Percentiles rank a stretch among this genome's conserved stretches.
Evolutionary conservation across 92 coral and sea anemone species (phyloP).

Genomic region (Blastomussa wellsi): DNA sequence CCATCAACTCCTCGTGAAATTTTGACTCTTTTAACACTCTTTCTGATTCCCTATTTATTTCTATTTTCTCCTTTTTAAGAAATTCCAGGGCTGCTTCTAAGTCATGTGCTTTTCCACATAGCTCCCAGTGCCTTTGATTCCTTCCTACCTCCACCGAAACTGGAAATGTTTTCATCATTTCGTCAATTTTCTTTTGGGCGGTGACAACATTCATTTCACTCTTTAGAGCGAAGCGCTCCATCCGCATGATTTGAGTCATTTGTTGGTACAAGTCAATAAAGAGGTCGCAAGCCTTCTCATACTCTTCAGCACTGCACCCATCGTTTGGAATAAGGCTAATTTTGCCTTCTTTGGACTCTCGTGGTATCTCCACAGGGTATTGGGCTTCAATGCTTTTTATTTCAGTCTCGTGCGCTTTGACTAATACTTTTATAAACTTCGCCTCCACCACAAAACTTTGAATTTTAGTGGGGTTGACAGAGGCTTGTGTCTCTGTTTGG

Average conservation of each 20-base stretch:
- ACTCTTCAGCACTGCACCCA: slow-evolving; percentile 4
- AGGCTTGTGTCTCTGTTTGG: neutral
- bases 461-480: neutral
- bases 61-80: slow-evolving; percentile 26
- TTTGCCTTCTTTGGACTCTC: neutral
- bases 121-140: slow-evolving; percentile 51
- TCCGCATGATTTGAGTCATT: neutral
- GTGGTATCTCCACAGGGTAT: slow-evolving; percentile 6
- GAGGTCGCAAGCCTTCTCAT: slow-evolving; percentile 25
- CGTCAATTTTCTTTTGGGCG: neutral
- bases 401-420: slow-evolving; percentile 10
- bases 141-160: neutral
- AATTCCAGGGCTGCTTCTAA: slow-evolving; percentile 28
- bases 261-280: slow-evolving; percentile 18
- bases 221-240: slow-evolving; percentile 23
- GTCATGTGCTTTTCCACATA: slow-evolving; percentile 26
- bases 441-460: neutral
- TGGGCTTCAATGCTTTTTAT: slow-evolving; percentile 15
- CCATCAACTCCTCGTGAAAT: slow-evolving; percentile 1
- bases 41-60: slow-evolving; percentile 21
- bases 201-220: neutral
- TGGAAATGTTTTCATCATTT: neutral
- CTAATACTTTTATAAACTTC: slow-evolving; percentile 11
- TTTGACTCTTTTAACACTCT: neutral
- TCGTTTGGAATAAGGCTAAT: slow-evolving; percentile 1